Evolutionary conservation across 2,113 vertebrate species (phyloP), one percentile per base, ranked within the genome.

Genomic region (Nesoenas mayeri): DNA sequence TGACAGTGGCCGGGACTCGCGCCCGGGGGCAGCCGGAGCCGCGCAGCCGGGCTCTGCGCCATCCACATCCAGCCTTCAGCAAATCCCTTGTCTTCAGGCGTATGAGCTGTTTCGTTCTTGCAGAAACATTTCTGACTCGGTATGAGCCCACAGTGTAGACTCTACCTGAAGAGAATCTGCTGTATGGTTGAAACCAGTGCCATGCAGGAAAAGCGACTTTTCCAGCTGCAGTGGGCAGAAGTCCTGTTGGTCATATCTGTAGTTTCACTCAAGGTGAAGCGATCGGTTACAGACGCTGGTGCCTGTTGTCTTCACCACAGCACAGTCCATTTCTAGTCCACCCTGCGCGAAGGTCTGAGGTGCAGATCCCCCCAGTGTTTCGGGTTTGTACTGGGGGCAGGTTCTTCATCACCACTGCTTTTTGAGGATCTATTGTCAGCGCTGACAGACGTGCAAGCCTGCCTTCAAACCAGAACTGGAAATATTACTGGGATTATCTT

Each of bases 401-500:
- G n/a, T 12, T 94, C 74, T 70, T 83, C 81, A 77, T 47, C 79
- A 60, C 32, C 69, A 36, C 38, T 74, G 50, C 47, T 71, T 91
- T 90, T 36, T 65, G 90, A 89, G 28, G 79, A 84, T 42, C 92
- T 89, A 25, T 74, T 92, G 62, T 94, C 73, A 87, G 32, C 1
- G 4, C 47, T 79, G 92, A 92, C 93, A 82, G 90, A 88, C 26
- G 74, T 50, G 60, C 53, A 73, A 78, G 36, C n/a, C 75, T 96
- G 29, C 64, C 85, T 93, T 83, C 89, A 72, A 38, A 95, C 70
- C 89, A 87, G 89, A 94, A 94, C 92, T 93, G 95, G 93, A 96
- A 97, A 96, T 97, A 96, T 95, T 89, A 89, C 91, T 61, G 50
- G 85, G 85, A 97, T 97, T 96, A 96, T 48, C 93, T 94, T 94